Evolutionary conservation across 2,113 vertebrate genomes (phyloP).

Genomic region (Taxidea taxus): DNA sequence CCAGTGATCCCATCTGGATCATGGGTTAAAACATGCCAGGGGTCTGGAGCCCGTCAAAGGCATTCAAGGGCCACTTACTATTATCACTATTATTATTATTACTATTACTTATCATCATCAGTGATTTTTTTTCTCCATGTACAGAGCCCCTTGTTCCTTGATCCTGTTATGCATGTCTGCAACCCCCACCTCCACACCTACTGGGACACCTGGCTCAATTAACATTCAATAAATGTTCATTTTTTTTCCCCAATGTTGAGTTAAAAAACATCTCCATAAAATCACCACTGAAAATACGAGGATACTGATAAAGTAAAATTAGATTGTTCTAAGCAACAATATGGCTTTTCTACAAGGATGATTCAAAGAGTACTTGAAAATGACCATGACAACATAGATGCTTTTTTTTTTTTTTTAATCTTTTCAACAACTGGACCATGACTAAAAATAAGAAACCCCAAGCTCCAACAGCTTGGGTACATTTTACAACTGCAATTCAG

Average conservation of each 20-base stretch:
- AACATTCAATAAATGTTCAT: background rate
- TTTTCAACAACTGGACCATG: slow-evolving; percentile 14
- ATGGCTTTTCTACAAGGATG: background rate
- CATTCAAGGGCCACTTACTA: background rate
- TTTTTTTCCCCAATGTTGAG: background rate
- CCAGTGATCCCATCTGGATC: background rate
- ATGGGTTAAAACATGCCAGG: background rate
- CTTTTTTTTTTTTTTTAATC: background rate
- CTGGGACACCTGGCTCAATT: background rate
- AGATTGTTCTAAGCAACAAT: background rate
- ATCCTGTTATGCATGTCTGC: background rate
- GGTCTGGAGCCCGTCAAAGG: background rate
- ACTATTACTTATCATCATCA: background rate
- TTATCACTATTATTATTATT: too few species aligned
- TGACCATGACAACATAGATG: background rate
- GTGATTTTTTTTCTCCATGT: background rate
- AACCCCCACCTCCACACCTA: background rate
- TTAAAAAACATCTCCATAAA: slow-evolving; percentile 29
- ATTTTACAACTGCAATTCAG: slow-evolving; percentile 23
- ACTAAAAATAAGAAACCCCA: slow-evolving; percentile 24
- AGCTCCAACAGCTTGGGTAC: background rate
- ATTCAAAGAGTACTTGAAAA: slow-evolving; percentile 34
- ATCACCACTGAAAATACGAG: background rate
- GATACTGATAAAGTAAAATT: slow-evolving; percentile 7
- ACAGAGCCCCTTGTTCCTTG: background rate